These are phyloP conservation scores for Epinephelus cyanopodus DNA, from an alignment of 2,113 vertebrate species.

Conservation along the genomic window DNA sequence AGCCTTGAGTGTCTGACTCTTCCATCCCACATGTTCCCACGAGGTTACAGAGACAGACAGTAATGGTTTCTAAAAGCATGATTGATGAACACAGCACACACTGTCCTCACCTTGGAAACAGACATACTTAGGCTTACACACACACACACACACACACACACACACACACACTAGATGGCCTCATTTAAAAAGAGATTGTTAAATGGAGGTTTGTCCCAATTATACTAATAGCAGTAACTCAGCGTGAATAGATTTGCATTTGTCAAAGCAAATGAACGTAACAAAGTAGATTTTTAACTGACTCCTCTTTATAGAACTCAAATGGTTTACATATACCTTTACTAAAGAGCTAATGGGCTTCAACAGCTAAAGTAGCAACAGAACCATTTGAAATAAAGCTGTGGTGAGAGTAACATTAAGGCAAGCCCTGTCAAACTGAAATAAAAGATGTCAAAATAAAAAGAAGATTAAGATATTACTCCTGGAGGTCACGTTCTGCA, in stretches of 20 bases:
- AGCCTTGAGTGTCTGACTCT: slow-evolving; percentile 52
- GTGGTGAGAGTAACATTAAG: no score
- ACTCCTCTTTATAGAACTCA: background rate
- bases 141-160: slow-evolving; percentile 34
- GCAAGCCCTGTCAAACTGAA: no score
- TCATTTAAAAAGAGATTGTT: slow-evolving; percentile 9
- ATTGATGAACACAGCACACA: slow-evolving; percentile 61
- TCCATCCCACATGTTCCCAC: slow-evolving; percentile 49
- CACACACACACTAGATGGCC: background rate
- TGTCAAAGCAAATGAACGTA: background rate
- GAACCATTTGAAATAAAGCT: background rate
- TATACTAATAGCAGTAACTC: slow-evolving; percentile 14
- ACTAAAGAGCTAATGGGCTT: background rate
- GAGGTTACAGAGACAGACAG: slow-evolving; percentile 56
- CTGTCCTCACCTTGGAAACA: slow-evolving; percentile 53
- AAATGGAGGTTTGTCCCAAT: slow-evolving; percentile 10
- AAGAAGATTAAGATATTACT: no score
- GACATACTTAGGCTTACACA: slow-evolving; percentile 11
- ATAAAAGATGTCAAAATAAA: no score
- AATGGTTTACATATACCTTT: background rate
- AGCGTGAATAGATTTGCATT: slow-evolving; percentile 20
- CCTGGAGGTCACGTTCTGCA: no score
- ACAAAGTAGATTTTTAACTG: background rate
- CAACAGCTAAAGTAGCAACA: background rate
- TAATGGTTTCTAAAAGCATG: slow-evolving; percentile 71